phyloP scores from a whole-genome alignment of 2,888 invertebrate species.

The Erebia epiphron region DNA sequence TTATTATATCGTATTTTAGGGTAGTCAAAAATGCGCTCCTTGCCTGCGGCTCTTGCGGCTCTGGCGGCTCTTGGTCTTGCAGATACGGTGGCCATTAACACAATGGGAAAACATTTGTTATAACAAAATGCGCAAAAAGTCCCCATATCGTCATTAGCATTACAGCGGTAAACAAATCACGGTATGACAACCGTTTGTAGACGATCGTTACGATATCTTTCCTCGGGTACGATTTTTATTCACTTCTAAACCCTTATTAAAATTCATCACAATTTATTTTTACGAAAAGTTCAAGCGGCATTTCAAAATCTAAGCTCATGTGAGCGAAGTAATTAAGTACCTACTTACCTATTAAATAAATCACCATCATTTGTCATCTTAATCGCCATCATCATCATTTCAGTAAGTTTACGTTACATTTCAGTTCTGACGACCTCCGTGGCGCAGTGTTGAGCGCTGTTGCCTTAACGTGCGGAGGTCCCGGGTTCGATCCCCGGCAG shows the following conservation, averaged over 20 bases:
- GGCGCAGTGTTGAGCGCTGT: too few relatives aligned
- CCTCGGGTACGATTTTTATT: neutral
- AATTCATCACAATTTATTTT: too few relatives aligned
- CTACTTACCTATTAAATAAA: too few relatives aligned
- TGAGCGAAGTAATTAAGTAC: too few relatives aligned
- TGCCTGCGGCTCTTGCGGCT: neutral
- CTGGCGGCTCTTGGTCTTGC: neutral
- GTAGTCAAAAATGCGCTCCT: too few relatives aligned
- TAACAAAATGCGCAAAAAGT: constrained; percentile 54
- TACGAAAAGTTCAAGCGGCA: too few relatives aligned
- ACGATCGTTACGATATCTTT: constrained; percentile 19
- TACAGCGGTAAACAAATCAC: constrained; percentile 59
- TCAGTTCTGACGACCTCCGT: too few relatives aligned
- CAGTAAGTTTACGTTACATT: neutral
- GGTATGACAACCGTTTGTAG: constrained; percentile 39
- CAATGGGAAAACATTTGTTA: constrained; percentile 50
- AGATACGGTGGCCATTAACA: constrained; percentile 48
- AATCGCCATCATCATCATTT: neutral
- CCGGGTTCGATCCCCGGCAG: too few relatives aligned
- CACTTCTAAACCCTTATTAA: neutral
- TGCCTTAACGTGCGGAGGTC: too few relatives aligned
- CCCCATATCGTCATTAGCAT: constrained; percentile 54
- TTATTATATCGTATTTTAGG: too few relatives aligned
- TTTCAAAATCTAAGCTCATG: too few relatives aligned
- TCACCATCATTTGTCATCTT: too few relatives aligned